Evolutionary conservation across 2,113 vertebrate genomes (phyloP), one percentile per base, ranked within the genome.

Genomic region (Mixornis gularis): DNA sequence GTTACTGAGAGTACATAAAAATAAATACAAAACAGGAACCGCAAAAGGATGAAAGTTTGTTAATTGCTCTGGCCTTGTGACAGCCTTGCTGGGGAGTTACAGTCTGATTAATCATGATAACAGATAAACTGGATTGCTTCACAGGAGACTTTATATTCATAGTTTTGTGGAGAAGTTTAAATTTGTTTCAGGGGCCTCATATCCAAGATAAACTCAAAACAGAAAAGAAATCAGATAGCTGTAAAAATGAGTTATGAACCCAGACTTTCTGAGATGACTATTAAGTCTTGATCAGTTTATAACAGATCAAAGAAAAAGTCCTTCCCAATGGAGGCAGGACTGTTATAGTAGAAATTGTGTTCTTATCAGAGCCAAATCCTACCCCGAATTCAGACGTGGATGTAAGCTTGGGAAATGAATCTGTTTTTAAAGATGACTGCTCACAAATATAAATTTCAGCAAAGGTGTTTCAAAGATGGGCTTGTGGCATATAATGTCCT

Each of bases 241-340:
- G 84, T 92, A 93, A 94, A 94, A 94, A 55, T 73, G 89, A 87
- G 34, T 93, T 95, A 93, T 56, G 78, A 89, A 55, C 51, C 52
- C 88, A 77, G 68, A 52, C 27, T 87, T 94, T 85, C 68, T 82
- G 69, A 65, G 36, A 87, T 59, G 71, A 36, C 59, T 91, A 85
- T 82, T 95, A 89, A 92, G 66, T 64, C 78, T 91, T 70, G 55
- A 91, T 91, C 87, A 89, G 71, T 85, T 91, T 92, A 82, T 82
- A 91, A 92, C 25, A 93, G 89, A 95, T 91, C 81, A 96, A 93
- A 96, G 80, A 36, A 85, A 85, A 85, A 85, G 40, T 62, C 41
- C 25, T 76, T 93, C n/a, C 59, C 55, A 66, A 41, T 8, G 40
- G 34, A 85, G 74, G 71, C 66, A 85, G 44, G 59, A 73, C 26